phyloP scores from a whole-genome alignment of 2,888 invertebrate species.

The Galerucella pusilla region DNA sequence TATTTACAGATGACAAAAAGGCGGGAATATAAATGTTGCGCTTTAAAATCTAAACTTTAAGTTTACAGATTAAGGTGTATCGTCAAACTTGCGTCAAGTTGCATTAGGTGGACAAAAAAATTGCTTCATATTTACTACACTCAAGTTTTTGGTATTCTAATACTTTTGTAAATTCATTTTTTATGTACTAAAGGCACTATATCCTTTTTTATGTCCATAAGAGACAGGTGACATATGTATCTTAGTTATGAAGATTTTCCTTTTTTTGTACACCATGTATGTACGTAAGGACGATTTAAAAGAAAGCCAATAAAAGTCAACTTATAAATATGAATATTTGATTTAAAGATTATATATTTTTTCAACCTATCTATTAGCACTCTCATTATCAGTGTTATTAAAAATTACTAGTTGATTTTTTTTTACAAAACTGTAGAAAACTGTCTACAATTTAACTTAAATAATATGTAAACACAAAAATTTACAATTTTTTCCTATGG shows the following conservation, averaged over 20 bases:
- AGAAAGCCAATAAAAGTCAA: slow-evolving; percentile 13
- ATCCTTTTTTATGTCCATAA: too few species aligned
- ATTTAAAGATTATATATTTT: slow-evolving; percentile 25
- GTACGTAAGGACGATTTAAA: not conserved
- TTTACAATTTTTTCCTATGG: not conserved
- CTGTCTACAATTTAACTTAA: slow-evolving; percentile 1
- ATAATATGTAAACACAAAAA: not conserved
- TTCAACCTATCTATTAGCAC: slow-evolving; percentile 22
- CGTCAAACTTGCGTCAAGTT: not conserved
- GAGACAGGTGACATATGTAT: not conserved
- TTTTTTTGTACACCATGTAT: slow-evolving; percentile 7
- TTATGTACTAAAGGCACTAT: too few species aligned
- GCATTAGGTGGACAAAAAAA: slow-evolving; percentile 8
- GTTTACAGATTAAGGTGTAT: not conserved
- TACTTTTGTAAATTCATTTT: too few species aligned
- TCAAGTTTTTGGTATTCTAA: too few species aligned
- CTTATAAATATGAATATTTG: slow-evolving; percentile 24
- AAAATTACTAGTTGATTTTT: slow-evolving; percentile 11
- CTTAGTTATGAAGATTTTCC: not conserved
- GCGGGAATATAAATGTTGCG: not conserved
- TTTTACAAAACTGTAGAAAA: slow-evolving; percentile 22
- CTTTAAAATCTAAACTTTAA: slow-evolving; percentile 2
- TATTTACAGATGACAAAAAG: slow-evolving; percentile 13
- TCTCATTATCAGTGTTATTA: slow-evolving; percentile 22
- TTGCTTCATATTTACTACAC: too few species aligned